phyloP scores from a whole-genome alignment of 2,113 vertebrate genomes.

The Sigmodon hispidus region DNA sequence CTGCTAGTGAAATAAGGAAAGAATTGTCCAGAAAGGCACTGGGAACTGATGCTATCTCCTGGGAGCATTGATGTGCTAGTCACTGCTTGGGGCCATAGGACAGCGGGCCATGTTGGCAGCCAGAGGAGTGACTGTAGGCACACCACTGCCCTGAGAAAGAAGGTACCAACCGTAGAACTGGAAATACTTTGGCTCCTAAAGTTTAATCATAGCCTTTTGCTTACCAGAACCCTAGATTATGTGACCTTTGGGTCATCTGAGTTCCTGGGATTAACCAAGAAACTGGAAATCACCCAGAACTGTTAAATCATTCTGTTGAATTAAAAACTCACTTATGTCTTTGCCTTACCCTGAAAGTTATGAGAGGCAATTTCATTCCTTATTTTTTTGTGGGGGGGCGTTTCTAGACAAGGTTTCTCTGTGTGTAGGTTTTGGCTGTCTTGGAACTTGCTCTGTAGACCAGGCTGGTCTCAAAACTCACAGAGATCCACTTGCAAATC shows the following conservation, averaged over 20 bases:
- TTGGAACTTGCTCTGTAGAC: no score
- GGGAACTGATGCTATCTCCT: neutral
- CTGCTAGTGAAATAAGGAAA: neutral
- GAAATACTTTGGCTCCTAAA: neutral
- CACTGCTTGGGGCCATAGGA: neutral
- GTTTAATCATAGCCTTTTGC: neutral
- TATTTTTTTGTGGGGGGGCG: neutral
- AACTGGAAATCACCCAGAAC: neutral
- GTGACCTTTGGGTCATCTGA: neutral
- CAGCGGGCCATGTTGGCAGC: neutral
- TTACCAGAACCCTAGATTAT: neutral
- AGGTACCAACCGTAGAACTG: neutral
- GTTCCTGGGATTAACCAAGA: neutral
- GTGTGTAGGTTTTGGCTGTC: no score
- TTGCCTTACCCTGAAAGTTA: slow-evolving; percentile 29
- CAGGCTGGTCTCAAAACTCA: no score
- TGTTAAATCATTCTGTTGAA: neutral
- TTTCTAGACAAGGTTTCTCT: no score
- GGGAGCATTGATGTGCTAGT: neutral
- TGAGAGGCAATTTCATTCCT: neutral
- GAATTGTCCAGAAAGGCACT: neutral
- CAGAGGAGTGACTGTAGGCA: neutral
- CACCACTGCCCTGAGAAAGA: neutral
- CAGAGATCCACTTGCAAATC: no score
- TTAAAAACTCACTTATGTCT: slow-evolving; percentile 28